A percentile compares a stretch with the other conserved stretches of the same genome.
These are phyloP conservation scores for Drosophila robusta DNA, from an alignment of 2,888 invertebrate genomes.

Conservation along the genomic window DNA sequence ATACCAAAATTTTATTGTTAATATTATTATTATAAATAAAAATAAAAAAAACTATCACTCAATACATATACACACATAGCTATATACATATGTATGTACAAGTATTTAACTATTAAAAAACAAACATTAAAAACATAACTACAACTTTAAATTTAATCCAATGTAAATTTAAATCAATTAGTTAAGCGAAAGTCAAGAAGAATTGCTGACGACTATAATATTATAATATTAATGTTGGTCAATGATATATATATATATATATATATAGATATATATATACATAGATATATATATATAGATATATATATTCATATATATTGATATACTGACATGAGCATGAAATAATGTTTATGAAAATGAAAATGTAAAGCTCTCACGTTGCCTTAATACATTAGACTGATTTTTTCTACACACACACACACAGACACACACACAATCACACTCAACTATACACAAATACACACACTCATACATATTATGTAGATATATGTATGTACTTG, in stretches of 20 bases:
- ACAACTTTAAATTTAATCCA: slow-evolving; percentile 30
- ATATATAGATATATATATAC: slow-evolving; percentile 13
- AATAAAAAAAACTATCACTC: slow-evolving; percentile 31
- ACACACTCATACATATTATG: slow-evolving; percentile 18
- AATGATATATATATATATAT: slow-evolving; percentile 24
- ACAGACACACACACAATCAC: slow-evolving; percentile 34
- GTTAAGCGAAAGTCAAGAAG: slow-evolving; percentile 46
- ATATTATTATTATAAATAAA: slow-evolving; percentile 26
- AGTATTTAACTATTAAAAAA: slow-evolving; percentile 46
- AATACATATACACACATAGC: slow-evolving; percentile 20
- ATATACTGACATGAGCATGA: slow-evolving; percentile 28
- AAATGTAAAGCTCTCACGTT: slow-evolving; percentile 87
- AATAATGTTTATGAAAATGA: slow-evolving; percentile 49
- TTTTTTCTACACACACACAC: slow-evolving; percentile 85
- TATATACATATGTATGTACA: slow-evolving; percentile 38
- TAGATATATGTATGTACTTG: slow-evolving; percentile 12
- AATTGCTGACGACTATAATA: slow-evolving; percentile 44
- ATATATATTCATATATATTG: slow-evolving; percentile 9
- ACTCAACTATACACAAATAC: slow-evolving; percentile 12
- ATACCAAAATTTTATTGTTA: slow-evolving; percentile 74
- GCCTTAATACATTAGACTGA: slow-evolving; percentile 90
- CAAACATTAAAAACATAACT: slow-evolving; percentile 3
- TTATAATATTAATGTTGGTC: slow-evolving; percentile 43
- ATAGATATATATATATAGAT: slow-evolving; percentile 25
- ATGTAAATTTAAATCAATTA: slow-evolving; percentile 32